Evolutionary conservation across 2,888 invertebrate genomes (phyloP).

Genomic region (Idaea biselata): DNA sequence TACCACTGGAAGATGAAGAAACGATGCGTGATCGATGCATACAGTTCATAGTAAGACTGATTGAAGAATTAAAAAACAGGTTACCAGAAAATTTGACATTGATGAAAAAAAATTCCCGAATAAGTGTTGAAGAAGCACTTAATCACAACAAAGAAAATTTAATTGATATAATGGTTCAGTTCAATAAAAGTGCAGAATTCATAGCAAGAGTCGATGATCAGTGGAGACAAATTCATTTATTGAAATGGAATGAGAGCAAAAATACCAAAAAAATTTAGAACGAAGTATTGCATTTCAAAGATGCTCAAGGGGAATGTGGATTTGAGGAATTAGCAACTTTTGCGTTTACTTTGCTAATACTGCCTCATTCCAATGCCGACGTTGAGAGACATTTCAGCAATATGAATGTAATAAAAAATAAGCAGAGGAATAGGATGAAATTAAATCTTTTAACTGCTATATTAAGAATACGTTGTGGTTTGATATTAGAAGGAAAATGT

Average conservation of each 20-base stretch:
- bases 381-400: slow-evolving; percentile 17
- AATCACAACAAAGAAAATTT: slow-evolving; percentile 14
- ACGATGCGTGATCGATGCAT: slow-evolving; percentile 14
- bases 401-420: slow-evolving; percentile 2
- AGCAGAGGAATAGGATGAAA: slow-evolving; percentile 6
- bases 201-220: slow-evolving; percentile 14
- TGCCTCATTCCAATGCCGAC: slow-evolving; percentile 21
- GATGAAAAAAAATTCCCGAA: slow-evolving; percentile 13
- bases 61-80: slow-evolving; percentile 15
- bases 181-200: slow-evolving; percentile 6
- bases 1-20: slow-evolving; percentile 16
- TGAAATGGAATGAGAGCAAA: slow-evolving; percentile 14
- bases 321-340: slow-evolving; percentile 18
- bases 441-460: slow-evolving; percentile 2
- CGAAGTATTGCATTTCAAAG: slow-evolving; percentile 17
- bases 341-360: slow-evolving; percentile 15
- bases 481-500: slow-evolving; percentile 2
- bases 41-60: slow-evolving; percentile 13
- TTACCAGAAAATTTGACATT: slow-evolving; percentile 13
- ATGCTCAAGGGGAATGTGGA: slow-evolving; percentile 11
- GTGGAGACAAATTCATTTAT: slow-evolving; percentile 14
- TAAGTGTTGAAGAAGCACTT: slow-evolving; percentile 15
- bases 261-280: slow-evolving; percentile 13
- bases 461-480: not conserved
- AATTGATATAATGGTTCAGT: slow-evolving; percentile 12